A percentile compares a stretch with the other conserved stretches of the same genome.
phyloP scores from a whole-genome alignment of 2,113 vertebrate species.

The Plotosus lineatus region DNA sequence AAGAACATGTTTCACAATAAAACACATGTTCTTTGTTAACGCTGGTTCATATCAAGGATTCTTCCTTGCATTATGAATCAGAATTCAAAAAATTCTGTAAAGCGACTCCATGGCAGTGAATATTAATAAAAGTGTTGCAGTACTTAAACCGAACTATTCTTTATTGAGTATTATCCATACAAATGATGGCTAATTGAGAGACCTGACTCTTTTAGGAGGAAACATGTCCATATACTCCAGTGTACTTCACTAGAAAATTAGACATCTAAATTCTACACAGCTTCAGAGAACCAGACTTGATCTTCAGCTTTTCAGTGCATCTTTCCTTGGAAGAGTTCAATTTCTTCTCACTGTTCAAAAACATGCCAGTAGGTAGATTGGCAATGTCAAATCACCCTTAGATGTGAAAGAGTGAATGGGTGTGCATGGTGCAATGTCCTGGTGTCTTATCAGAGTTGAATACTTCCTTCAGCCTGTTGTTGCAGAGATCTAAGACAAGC shows the following conservation, averaged over 20 bases:
- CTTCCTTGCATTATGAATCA: background rate
- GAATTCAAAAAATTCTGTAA: background rate
- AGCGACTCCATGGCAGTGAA: background rate
- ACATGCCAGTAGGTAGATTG: background rate
- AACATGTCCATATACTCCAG: background rate
- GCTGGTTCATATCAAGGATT: background rate
- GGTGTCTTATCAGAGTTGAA: background rate
- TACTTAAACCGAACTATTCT: background rate
- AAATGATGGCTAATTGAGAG: background rate
- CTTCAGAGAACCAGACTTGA: background rate
- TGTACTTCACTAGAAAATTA: background rate
- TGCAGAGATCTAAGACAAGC: background rate
- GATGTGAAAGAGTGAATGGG: background rate
- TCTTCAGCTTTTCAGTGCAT: background rate
- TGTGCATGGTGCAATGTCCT: background rate
- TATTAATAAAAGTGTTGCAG: background rate
- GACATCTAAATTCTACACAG: background rate
- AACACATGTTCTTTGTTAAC: background rate
- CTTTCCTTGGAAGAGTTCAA: background rate
- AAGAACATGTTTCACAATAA: background rate
- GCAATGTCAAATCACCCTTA: background rate
- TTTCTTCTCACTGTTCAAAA: background rate
- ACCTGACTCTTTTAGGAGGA: background rate
- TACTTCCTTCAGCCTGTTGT: background rate
- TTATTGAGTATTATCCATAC: background rate